Evolutionary conservation across 2,888 invertebrate species (phyloP), one percentile per base, ranked within the genome.

Genomic region (Trachelus tabidus): DNA sequence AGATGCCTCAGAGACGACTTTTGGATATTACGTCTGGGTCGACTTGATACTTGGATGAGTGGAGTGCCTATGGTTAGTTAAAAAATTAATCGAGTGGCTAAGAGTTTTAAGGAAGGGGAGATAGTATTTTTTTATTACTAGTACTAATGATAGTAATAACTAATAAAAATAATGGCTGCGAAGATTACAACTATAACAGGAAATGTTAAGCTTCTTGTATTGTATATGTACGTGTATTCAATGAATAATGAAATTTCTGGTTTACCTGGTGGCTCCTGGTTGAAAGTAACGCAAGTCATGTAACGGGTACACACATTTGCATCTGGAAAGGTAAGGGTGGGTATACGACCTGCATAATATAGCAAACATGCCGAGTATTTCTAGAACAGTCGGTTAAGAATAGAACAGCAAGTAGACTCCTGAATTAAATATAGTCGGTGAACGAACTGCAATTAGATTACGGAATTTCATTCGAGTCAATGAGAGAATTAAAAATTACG

Each of bases 361-460:
- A 71, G 31, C 75, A 68, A 37, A 75, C 40, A 34, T 35, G 68
- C 34, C 81, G 84, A 83, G 84, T 90, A 90, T 90, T 90, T 90
- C 89, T 87, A 89, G 89, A 90, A 84, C 87, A 87, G 85, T 77
- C 84, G 84, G 87, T 84, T 86, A 89, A 90, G 88, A 90, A 90
- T 90, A 90, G 90, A 87, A 81, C 84, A 82, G 82, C 84, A 83
- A 87, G 87, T 86, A 87, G 89, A 89, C 87, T 88, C 84, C 81
- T 89, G 89, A 88, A 89, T 90, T 89, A 89, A 88, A 87, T 87
- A 89, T 89, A 88, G 84, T 78, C 85, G 88, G 87, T 87, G 88
- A 89, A 89, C 83, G 89, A 89, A 89, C 89, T 86, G 77, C 83
- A 85, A 87, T 82, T 83, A 82, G 84, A 86, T 85, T 85, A 84